Percentiles rank a stretch among this genome's conserved stretches.
Conservation (phyloP, 2,113 vertebrate species). For the Tachuris rubrigastra region DNA sequence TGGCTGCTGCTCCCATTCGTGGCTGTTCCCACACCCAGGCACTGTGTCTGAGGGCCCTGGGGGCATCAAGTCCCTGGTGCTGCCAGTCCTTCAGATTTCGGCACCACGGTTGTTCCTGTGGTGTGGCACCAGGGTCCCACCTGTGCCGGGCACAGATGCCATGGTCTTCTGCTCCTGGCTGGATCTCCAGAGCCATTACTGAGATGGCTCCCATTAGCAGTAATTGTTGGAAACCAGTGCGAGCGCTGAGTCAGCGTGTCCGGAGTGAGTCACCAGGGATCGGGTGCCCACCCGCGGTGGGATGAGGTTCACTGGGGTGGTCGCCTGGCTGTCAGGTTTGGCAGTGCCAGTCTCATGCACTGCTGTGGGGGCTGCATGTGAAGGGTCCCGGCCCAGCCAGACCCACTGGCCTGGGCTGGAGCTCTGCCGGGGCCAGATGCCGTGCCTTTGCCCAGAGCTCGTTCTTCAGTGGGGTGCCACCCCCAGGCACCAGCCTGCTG, state of each 20-base stretch:
- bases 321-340: not conserved
- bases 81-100: fast-evolving
- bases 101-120: not conserved
- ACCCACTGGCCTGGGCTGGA: fast-evolving
- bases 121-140: not conserved
- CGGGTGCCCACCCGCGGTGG: not conserved
- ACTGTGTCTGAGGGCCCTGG: not conserved
- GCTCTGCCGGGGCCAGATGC: not conserved
- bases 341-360: fast-evolving
- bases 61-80: not conserved
- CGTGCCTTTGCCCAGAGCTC: fast-evolving
- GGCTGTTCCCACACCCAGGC: fast-evolving
- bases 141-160: not conserved
- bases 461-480: fast-evolving
- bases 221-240: not conserved
- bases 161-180: not conserved
- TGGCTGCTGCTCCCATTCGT: fast-evolving
- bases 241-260: not conserved
- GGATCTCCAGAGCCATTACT: not conserved
- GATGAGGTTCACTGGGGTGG: not conserved
- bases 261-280: slow-evolving; percentile 19
- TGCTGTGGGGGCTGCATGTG: fast-evolving
- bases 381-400: not conserved
- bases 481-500: fast-evolving
- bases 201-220: not conserved